Evolutionary conservation across 2,113 vertebrate genomes (phyloP), one percentile per base, ranked within the genome.

Genomic region (Hypanus sabinus): DNA sequence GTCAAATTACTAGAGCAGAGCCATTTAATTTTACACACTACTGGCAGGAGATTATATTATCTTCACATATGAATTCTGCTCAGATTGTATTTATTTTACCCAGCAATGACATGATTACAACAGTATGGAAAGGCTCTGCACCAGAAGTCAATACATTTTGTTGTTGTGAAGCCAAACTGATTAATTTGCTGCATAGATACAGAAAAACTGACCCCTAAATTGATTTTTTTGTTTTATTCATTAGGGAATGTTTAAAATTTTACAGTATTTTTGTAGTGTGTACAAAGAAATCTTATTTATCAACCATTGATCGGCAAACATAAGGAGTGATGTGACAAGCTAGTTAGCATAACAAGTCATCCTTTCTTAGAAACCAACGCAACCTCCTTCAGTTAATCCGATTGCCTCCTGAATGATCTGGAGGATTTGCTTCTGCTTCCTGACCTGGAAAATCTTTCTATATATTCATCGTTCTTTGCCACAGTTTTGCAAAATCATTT

Each of bases 71-170:
- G 33, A 73, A 73, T 33, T 9, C 70, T 30, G 71, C 38, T 73
- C 68, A 38, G 18, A 75, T 92, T 93, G 70, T 71, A 87, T 27
- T 87, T 87, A 46, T 65, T 88, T 90, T 33, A 33, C 30, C 46
- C 60, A 65, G 57, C 68, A 92, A 30, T 73, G 90, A 71, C 46
- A 93, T 93, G 36, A 46, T 93, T 93, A 93, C 36, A 73, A 11
- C 38, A 73, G 36, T 36, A 55, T 73, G 10, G 83, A 57, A 27
- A 24, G 36, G 20, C 22, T 12, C 22, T 93, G 22, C 73, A 73
- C 55, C 68, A 71, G 12, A 93, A 46, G 38, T 93, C 68, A 93
- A 27, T 73, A 93, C 22, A 24, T 70, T 36, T 92, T 92, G 20
- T 10, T 73, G 91, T 24, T 73, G 91, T 55, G 30, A 30, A 73